These are phyloP conservation scores for Scartelaos histophorus DNA, from an alignment of 2,113 vertebrate genomes.

Conservation along the genomic window DNA sequence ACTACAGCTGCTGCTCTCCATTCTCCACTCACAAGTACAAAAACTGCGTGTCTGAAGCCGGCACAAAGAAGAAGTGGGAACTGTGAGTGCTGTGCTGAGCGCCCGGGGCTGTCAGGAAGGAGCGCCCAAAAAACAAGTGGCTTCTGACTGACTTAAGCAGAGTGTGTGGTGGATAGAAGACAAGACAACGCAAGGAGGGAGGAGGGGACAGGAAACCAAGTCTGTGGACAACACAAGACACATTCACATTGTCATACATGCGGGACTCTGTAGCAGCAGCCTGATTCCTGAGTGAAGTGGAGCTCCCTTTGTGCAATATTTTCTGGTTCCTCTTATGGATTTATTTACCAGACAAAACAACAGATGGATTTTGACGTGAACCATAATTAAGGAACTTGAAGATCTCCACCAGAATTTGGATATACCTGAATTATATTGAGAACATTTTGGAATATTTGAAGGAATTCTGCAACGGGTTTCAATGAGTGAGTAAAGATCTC, in stretches of 20 bases:
- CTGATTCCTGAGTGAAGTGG: slow-evolving; percentile 5
- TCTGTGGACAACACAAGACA: slow-evolving; percentile 8
- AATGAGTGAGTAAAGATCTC: slow-evolving; percentile 57
- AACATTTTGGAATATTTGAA: slow-evolving; percentile 17
- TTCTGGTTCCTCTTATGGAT: slow-evolving; percentile 13
- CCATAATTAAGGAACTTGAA: slow-evolving; percentile 4
- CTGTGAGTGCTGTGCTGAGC: slow-evolving; percentile 9
- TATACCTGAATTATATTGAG: slow-evolving; percentile 13
- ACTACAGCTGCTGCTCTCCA: slow-evolving; percentile 41
- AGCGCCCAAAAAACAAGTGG: slow-evolving; percentile 15
- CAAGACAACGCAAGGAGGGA: slow-evolving; percentile 10
- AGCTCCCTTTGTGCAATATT: not conserved
- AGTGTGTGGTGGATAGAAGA: slow-evolving; percentile 3
- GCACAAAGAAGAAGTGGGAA: slow-evolving; percentile 57
- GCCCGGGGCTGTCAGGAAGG: slow-evolving; percentile 31
- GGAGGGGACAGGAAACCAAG: slow-evolving; percentile 44
- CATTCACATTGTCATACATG: slow-evolving; percentile 26
- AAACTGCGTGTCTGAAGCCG: slow-evolving; percentile 33
- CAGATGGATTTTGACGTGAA: slow-evolving; percentile 16
- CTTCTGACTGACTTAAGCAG: slow-evolving; percentile 18
- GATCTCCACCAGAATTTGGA: slow-evolving; percentile 22
- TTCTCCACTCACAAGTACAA: slow-evolving; percentile 46
- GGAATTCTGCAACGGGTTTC: slow-evolving; percentile 24
- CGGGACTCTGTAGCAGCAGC: slow-evolving; percentile 2
- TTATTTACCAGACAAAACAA: slow-evolving; percentile 24